Evolutionary conservation across 2,797 vertebrate species (phyloP).

Genomic region (Toxotes lorentzi): DNA sequence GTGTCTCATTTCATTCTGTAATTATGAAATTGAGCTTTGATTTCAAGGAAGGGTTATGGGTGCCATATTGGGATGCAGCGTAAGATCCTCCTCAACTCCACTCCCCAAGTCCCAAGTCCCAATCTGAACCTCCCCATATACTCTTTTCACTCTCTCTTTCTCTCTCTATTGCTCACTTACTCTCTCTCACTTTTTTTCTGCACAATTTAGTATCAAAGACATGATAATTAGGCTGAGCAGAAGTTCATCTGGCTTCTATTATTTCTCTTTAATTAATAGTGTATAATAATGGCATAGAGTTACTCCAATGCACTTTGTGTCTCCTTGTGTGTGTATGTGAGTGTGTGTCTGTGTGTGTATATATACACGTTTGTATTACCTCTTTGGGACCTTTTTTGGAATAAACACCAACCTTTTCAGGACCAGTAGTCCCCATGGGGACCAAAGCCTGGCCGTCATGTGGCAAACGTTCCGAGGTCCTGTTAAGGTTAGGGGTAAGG

Average conservation of each 20-base stretch:
- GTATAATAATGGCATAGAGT: constrained; percentile 80
- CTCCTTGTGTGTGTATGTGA: constrained; percentile 41
- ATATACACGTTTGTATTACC: too few species aligned
- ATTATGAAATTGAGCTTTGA: constrained; percentile 85
- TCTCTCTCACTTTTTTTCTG: constrained; percentile 59
- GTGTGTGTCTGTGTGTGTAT: constrained; percentile 26
- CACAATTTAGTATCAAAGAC: constrained; percentile 86
- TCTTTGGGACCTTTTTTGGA: too few species aligned
- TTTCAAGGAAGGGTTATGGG: constrained; percentile 79
- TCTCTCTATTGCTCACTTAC: neutral
- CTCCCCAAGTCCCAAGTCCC: constrained; percentile 76
- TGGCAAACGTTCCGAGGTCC: too few species aligned
- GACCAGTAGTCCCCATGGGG: too few species aligned
- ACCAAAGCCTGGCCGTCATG: too few species aligned
- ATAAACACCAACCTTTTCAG: too few species aligned
- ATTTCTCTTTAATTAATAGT: constrained; percentile 86
- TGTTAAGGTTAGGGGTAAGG: too few species aligned
- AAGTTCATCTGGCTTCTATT: constrained; percentile 85
- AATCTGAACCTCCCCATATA: constrained; percentile 57
- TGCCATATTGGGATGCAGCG: constrained; percentile 73
- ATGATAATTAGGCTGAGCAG: constrained; percentile 87
- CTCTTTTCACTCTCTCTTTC: constrained; percentile 22
- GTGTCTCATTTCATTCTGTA: constrained; percentile 66
- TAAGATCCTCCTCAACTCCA: constrained; percentile 65
- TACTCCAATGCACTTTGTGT: constrained; percentile 65